These are phyloP conservation scores for Bos taurus DNA, from an alignment of 2,113 vertebrate species.

Conservation along the genomic window ARS-UCD2.0 NC_037332.1:15762001-15762500, in stretches of 20 bases:
- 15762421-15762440: not conserved
- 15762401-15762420: not conserved
- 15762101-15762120: not conserved
- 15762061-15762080: not conserved
- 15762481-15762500: not conserved
- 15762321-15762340: not conserved
- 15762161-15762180: not conserved
- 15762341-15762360: accelerated
- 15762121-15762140: not conserved
- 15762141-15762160: not conserved
- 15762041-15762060: not conserved
- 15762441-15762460: not conserved
- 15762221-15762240: accelerated
- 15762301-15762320: not conserved
- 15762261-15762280: not conserved
- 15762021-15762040: not conserved
- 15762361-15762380: accelerated
- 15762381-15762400: not conserved
- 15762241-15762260: not conserved
- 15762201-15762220: not conserved
- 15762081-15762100: not conserved
- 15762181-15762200: not conserved
- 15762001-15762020: not conserved
- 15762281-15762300: not conserved
- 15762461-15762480: not conserved